Evolutionary conservation across 2,888 invertebrate genomes (phyloP), one percentile per base, ranked within the genome.

Genomic region (Resseliella maxima): DNA sequence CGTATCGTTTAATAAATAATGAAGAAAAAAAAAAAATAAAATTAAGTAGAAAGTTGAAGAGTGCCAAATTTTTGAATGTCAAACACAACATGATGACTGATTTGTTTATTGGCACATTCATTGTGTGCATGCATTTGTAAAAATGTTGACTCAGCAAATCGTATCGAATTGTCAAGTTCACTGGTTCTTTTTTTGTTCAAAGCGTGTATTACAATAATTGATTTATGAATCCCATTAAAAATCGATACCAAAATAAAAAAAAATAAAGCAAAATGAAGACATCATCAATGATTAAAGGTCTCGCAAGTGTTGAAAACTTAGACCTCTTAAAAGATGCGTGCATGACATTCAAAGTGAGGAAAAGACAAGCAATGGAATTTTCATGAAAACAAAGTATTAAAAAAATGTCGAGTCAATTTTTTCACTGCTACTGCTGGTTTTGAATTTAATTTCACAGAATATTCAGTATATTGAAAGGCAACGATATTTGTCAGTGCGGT

Each of bases 401-500:
- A 5, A 2, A 24, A 24, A n/a, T n/a, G 24, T 3, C 27, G 27
- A 27, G 31, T 12, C 3, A 12, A 72, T 72, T 72, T 27, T 72
- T 27, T 72, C 31, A 8, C 31, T 31, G 10, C 15, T 15, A 15
- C 6, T 15, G 35, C 15, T 31, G 15, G 35, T 31, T 15, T 50
- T 15, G 27, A 27, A 72, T 72, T 72, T 72, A 72, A 72, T 72
- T 31, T 72, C 15, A 5, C 31, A 3, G 31, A 3, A 50, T 15
- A 35, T 27, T n/a, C 59, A 41, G 59, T 59, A 59, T 59, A 5
- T n/a, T 59, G 31, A 31, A 72, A 8, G 10, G 8, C 38, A 83
- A n/a, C 83, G 83, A 83, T 83, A 83, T 83, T 38, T 83, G 36
- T 38, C 83, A 83, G 83, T 83, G 83, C 72, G 72, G 72, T 72